Base-by-base conservation (phyloP, 2,888 invertebrate species). In the Xestia rhomboidea region DNA sequence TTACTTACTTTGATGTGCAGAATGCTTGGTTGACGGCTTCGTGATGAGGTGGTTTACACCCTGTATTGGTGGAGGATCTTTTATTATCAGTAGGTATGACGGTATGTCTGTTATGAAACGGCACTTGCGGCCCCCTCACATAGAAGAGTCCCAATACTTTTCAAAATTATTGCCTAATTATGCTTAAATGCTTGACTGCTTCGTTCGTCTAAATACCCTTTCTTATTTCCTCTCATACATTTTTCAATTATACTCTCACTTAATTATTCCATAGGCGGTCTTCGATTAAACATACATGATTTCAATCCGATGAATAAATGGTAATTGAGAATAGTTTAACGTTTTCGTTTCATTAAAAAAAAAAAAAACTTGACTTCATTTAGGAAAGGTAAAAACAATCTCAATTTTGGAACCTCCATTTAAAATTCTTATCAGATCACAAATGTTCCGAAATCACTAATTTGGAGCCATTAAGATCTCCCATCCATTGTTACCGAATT, bases 171-270 rank as follows among this genome's bases (percentile, higher is more conserved):
- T 5, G 34, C 34, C 34, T 34, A 34, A 34, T 34, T 34, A 34
- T 34, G 34, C 34, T 34, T 34, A 34, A 34, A 34, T 34, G 34
- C 34, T 34, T 34, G 34, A 5, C 34, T 34, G 34, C 34, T 6
- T 34, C 34, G 34, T 34, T 34, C 34, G 5, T 34, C 0, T 34
- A 27, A 7, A 46, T 27, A 38, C 24, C 0, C 27, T 54, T 46
- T 63, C 10, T 27, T 21, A 64, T 54, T 63, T 77, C 24, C 38
- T 0, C 27, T n/a, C 2, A 38, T 24, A 27, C 1, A 2, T 44
- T 69, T 63, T 77, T n/a, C n/a, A 44, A 77, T 69, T 69, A 15
- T 54, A 64, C 21, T 77, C 64, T 78, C n/a, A 30, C 46, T 51
- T 46, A 38, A 69, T 46, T 57, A 70, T 68, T 21, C 15, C 3